These are phyloP conservation scores for Mustelus asterias DNA, from an alignment of 2,113 vertebrate species.

Conservation along the genomic window DNA sequence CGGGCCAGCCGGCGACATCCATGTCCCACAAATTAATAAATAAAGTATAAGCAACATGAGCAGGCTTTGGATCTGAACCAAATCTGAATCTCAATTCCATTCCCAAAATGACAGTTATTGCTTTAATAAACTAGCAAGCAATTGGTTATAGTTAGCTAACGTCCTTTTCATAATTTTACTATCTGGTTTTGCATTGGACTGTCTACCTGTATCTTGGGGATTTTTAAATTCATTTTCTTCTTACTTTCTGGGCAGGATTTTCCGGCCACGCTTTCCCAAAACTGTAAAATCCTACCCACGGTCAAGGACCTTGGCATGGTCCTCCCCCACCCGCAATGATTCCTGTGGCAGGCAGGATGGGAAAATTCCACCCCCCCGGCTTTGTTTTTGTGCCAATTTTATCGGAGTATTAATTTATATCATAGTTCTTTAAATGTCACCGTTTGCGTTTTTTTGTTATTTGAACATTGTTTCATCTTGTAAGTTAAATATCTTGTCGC, in stretches of 20 bases:
- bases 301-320: too few relatives aligned
- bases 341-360: too few relatives aligned
- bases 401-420: not conserved
- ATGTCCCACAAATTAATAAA: too few relatives aligned
- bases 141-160: not conserved
- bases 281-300: too few relatives aligned
- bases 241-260: not conserved
- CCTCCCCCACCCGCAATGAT: too few relatives aligned
- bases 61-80: not conserved
- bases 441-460: not conserved
- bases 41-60: not conserved
- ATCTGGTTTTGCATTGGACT: not conserved
- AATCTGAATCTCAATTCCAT: not conserved
- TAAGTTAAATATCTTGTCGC: not conserved
- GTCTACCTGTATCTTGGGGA: not conserved
- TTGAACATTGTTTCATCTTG: not conserved
- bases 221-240: not conserved
- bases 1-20: too few relatives aligned
- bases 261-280: too few relatives aligned
- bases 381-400: not conserved
- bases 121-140: not conserved
- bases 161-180: not conserved
- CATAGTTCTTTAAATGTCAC: not conserved
- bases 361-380: too few relatives aligned
- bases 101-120: not conserved